Conservation (phyloP, 2,113 vertebrate species). For the Geococcyx californianus region DNA sequence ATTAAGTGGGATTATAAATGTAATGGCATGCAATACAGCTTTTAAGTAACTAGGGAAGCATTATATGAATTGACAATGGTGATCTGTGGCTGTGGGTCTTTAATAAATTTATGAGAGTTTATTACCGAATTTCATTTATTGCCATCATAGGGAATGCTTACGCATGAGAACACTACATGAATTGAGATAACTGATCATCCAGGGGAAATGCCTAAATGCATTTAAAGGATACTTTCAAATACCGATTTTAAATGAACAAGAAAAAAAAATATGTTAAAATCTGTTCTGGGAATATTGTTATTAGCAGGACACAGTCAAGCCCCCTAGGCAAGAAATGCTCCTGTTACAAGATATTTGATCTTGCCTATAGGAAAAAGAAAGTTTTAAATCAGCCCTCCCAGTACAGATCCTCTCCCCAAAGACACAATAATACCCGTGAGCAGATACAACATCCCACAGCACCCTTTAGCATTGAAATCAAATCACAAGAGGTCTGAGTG, state of each 20-base stretch:
- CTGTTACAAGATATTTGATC: neutral
- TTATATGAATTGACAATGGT: slow-evolving; percentile 31
- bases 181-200: slow-evolving; percentile 38
- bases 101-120: slow-evolving; percentile 49
- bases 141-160: slow-evolving; percentile 12
- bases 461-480: neutral
- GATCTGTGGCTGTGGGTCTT: slow-evolving; percentile 25
- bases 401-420: neutral
- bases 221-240: slow-evolving; percentile 38
- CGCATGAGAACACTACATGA: slow-evolving; percentile 1
- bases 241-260: slow-evolving; percentile 17
- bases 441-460: neutral
- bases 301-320: slow-evolving; percentile 7
- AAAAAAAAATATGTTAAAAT: neutral
- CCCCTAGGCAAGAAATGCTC: slow-evolving; percentile 29
- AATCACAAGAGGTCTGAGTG: neutral
- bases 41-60: slow-evolving; percentile 28
- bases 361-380: neutral
- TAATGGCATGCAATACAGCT: neutral
- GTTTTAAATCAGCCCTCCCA: neutral
- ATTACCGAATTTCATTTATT: slow-evolving; percentile 43
- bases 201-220: slow-evolving; percentile 34
- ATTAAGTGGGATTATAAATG: slow-evolving; percentile 31
- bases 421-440: neutral
- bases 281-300: slow-evolving; percentile 26